A percentile compares a stretch with the other conserved stretches of the same genome.
phyloP scores from a whole-genome alignment of 2,797 vertebrate species.

The Sebastes kiyomatsui region DNA sequence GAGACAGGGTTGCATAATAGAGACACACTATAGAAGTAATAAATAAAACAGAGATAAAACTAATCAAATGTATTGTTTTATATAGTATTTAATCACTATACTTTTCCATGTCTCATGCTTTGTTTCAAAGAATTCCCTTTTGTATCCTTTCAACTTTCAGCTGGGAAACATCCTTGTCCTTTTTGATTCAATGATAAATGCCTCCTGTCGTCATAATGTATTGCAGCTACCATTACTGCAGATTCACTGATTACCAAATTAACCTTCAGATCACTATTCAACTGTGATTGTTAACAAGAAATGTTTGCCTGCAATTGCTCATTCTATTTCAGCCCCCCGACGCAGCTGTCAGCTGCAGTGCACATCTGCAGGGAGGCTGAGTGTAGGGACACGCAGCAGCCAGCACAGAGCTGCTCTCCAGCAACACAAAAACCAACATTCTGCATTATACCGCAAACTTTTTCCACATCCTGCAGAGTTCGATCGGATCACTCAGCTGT shows the following conservation, averaged over 20 bases:
- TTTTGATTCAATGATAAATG: slow-evolving; percentile 31
- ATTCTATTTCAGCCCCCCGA: slow-evolving; percentile 51
- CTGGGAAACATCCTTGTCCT: slow-evolving; percentile 14
- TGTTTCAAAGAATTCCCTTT: not conserved
- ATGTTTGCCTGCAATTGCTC: slow-evolving; percentile 61
- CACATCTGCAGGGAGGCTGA: slow-evolving; percentile 75
- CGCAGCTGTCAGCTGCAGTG: slow-evolving; percentile 82
- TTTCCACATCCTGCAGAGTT: slow-evolving; percentile 28
- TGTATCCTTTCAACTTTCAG: slow-evolving; percentile 14
- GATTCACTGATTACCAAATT: slow-evolving; percentile 81
- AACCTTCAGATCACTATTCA: slow-evolving; percentile 70
- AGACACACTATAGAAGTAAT: not conserved
- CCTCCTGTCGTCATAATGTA: slow-evolving; percentile 51
- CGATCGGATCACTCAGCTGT: slow-evolving; percentile 34
- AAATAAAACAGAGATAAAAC: not conserved
- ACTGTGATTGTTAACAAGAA: slow-evolving; percentile 65
- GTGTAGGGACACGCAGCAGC: slow-evolving; percentile 10
- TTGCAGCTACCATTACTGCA: slow-evolving; percentile 54
- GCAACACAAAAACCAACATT: not conserved
- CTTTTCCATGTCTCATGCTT: not conserved
- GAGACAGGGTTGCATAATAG: too few relatives aligned
- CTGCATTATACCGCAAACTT: slow-evolving; percentile 8
- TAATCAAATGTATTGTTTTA: not conserved
- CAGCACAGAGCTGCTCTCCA: not conserved
- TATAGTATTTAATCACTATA: not conserved